Base-by-base conservation (phyloP, 64 coral and sea anemone genomes). In the Montipora foliosa region DNA sequence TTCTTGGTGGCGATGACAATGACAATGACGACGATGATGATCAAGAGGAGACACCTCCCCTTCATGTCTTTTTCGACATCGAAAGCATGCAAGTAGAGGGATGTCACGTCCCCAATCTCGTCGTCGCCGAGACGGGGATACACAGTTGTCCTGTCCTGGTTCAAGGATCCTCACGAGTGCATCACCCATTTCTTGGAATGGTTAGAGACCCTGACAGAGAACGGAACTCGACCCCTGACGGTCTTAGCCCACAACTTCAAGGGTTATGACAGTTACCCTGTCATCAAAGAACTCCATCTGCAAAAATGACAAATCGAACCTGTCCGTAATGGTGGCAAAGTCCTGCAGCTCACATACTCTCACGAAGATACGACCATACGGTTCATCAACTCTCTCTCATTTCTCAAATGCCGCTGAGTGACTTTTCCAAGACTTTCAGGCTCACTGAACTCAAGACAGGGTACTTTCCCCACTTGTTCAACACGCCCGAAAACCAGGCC, bases 21-120 rank as follows among this genome's bases (percentile, higher is more conserved):
- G 74, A 76, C 4, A 10, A 55, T 55, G 73, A 75, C 73, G 74
- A 76, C 8, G 37, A 52, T 5, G 6, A 50, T 4, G 15, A 92
- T 0, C 29, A 29, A 29, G 29, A 29, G 29, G 29, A 29, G 29
- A 29, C 29, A 29, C 90, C 52, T 55, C 5, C 52, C 68, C 4
- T 92, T 1, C 90, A 92, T 16, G 90, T 92, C 6, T 91, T 91
- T 48, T 91, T 91, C 21, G 90, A 91, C 8, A n/a, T 91, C 0
- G 79, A 91, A 8, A 22, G 59, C 70, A 49, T 5, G 44, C 79
- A 91, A 46, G 79, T 74, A 0, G 48, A 68, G 1, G 67, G 66
- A 8, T 2, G 20, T 0, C 90, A 91, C 5, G 16, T 83, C 0
- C 60, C 79, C 22, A 91, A 91, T 9, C 44, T 92, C 9, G 46